Conservation (phyloP, 2,888 invertebrate species). For the Platynereis dumerilii region DNA sequence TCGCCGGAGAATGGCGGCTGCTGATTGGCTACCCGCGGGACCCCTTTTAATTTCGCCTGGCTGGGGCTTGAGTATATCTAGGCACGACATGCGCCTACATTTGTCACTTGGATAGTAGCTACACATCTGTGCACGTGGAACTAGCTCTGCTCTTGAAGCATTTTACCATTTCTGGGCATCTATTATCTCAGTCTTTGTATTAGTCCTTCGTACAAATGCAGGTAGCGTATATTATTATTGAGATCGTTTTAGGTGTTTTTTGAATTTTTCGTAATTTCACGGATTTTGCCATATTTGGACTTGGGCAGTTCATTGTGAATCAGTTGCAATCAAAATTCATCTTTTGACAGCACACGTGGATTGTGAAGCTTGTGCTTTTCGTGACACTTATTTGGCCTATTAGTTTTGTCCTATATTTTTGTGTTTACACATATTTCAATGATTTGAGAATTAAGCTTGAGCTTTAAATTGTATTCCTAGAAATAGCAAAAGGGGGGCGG, state of each 20-base stretch:
- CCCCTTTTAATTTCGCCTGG: slow-evolving; percentile 27
- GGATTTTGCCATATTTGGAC: slow-evolving; percentile 12
- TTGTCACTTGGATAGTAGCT: slow-evolving; percentile 25
- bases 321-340: too few relatives aligned
- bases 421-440: neutral
- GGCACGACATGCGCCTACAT: slow-evolving; percentile 27
- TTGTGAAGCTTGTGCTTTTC: neutral
- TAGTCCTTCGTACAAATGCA: slow-evolving; percentile 24
- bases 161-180: slow-evolving; percentile 7
- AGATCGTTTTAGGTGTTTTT: slow-evolving; percentile 1
- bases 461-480: slow-evolving; percentile 3
- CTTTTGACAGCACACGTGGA: slow-evolving; percentile 4
- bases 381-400: neutral
- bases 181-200: slow-evolving; percentile 13
- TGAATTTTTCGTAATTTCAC: slow-evolving; percentile 1
- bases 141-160: slow-evolving; percentile 14
- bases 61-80: slow-evolving; percentile 19
- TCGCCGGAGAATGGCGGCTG: slow-evolving; percentile 20
- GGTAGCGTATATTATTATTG: slow-evolving; percentile 22
- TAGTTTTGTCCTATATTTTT: neutral
- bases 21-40: slow-evolving; percentile 28
- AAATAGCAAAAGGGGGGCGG: too few relatives aligned
- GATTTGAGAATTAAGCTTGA: neutral
- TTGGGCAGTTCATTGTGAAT: slow-evolving; percentile 17
- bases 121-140: slow-evolving; percentile 26